These are phyloP conservation scores for Ancistrus triradiatus DNA, from an alignment of 2,113 vertebrate genomes.

Conservation along the genomic window DNA sequence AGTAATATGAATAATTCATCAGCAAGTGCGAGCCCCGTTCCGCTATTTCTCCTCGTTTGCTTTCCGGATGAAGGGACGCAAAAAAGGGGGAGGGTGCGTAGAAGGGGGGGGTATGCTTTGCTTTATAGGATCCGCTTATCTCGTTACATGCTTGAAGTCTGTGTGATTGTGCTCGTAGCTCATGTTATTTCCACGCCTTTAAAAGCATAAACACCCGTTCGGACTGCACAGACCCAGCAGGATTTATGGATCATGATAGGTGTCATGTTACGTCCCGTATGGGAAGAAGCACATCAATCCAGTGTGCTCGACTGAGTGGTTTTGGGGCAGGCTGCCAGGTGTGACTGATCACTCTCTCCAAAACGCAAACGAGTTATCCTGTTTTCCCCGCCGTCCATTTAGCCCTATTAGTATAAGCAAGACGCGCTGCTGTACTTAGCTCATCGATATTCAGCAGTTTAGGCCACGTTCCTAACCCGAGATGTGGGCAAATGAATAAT, in stretches of 20 bases:
- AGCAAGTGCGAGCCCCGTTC: constrained; percentile 9
- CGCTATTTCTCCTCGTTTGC: not conserved
- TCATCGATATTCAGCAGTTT: not conserved
- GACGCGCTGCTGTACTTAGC: not conserved
- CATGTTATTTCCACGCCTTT: constrained; percentile 38
- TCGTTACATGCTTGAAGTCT: constrained; percentile 38
- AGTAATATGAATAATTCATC: constrained; percentile 45
- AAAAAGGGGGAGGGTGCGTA: not conserved
- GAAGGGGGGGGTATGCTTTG: not conserved
- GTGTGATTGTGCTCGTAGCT: constrained; percentile 35
- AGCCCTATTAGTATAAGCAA: not conserved
- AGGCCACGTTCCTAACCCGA: not conserved
- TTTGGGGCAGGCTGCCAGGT: not conserved
- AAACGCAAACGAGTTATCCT: constrained; percentile 10
- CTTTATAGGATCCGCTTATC: constrained; percentile 39
- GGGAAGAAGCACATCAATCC: constrained; percentile 2
- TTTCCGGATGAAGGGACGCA: not conserved
- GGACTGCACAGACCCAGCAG: not conserved
- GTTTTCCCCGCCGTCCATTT: not conserved
- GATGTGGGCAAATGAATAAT: not conserved
- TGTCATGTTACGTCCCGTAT: constrained; percentile 20
- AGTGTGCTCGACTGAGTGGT: constrained; percentile 1
- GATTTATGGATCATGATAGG: not conserved
- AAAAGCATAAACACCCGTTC: not conserved
- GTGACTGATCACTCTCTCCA: constrained; percentile 20